A percentile compares a stretch with the other conserved stretches of the same genome.
These are phyloP conservation scores for Esox masquinongy DNA, from an alignment of 2,797 vertebrate species.

Conservation along the genomic window DNA sequence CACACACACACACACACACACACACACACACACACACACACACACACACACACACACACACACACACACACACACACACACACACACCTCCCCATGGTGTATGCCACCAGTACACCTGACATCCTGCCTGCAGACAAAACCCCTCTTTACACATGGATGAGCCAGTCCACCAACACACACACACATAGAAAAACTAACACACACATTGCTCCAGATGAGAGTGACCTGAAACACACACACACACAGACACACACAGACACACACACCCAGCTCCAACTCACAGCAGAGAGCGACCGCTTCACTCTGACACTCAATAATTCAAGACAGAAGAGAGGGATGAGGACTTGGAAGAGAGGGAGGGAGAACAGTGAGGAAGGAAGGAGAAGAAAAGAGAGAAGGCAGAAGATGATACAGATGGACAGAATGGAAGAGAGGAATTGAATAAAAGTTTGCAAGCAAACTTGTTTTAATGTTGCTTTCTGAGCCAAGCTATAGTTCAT, in stretches of 20 bases:
- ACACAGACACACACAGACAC: slow-evolving; percentile 15
- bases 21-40: not conserved
- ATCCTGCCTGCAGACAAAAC: slow-evolving; percentile 68
- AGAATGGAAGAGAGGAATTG: not conserved
- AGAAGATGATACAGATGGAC: not conserved
- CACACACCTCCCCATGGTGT: slow-evolving; percentile 29
- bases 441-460: not conserved
- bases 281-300: slow-evolving; percentile 68
- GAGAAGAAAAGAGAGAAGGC: slow-evolving; percentile 26
- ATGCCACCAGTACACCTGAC: slow-evolving; percentile 65
- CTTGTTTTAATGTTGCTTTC: not conserved
- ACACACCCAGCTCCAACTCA: slow-evolving; percentile 44
- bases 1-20: not conserved
- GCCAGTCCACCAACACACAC: slow-evolving; percentile 57
- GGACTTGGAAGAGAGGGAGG: slow-evolving; percentile 53
- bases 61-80: not conserved
- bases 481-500: not conserved
- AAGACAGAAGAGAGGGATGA: slow-evolving; percentile 59
- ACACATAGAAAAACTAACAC: slow-evolving; percentile 17
- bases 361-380: slow-evolving; percentile 38
- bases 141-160: slow-evolving; percentile 78
- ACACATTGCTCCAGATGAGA: not conserved
- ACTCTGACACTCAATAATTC: slow-evolving; percentile 75
- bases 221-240: slow-evolving; percentile 24
- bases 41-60: too few species aligned